Percentiles rank a stretch among this genome's conserved stretches.
phyloP scores from a whole-genome alignment of 2,888 invertebrate species.

The Strigamia maritima region DNA sequence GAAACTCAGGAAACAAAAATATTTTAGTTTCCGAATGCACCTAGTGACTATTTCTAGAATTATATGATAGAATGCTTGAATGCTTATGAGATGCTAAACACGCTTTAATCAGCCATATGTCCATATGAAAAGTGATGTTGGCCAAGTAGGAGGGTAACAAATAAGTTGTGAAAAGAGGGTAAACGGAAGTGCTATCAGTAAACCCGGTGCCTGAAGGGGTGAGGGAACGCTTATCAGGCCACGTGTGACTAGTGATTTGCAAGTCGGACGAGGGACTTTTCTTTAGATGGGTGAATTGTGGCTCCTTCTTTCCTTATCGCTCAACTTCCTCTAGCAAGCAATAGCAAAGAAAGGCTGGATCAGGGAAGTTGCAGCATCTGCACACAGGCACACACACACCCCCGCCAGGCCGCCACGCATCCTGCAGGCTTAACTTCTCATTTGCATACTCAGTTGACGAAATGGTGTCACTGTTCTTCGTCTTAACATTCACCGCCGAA shows the following conservation, averaged over 20 bases:
- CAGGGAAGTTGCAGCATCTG: conserved; percentile 34
- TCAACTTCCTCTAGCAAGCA: conserved; percentile 7
- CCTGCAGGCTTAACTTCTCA: conserved; percentile 28
- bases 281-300: conserved; percentile 34
- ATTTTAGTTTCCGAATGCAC: no score
- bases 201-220: conserved; percentile 32
- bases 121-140: no score
- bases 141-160: no score
- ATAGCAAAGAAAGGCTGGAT: conserved; percentile 16
- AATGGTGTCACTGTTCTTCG: neutral
- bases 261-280: conserved; percentile 34
- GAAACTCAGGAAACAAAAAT: no score
- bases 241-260: conserved; percentile 32
- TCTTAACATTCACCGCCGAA: neutral
- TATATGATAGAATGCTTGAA: neutral
- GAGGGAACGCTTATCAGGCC: conserved; percentile 25
- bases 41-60: no score
- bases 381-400: neutral
- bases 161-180: conserved; percentile 1
- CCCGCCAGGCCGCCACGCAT: neutral
- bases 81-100: neutral
- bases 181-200: conserved; percentile 26
- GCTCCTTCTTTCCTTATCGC: conserved; percentile 30
- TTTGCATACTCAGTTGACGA: conserved; percentile 13
- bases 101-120: neutral